A percentile compares a stretch with the other conserved stretches of the same genome.
phyloP scores from a whole-genome alignment of 2,113 vertebrate species.

The Zosterops japonicus region DNA sequence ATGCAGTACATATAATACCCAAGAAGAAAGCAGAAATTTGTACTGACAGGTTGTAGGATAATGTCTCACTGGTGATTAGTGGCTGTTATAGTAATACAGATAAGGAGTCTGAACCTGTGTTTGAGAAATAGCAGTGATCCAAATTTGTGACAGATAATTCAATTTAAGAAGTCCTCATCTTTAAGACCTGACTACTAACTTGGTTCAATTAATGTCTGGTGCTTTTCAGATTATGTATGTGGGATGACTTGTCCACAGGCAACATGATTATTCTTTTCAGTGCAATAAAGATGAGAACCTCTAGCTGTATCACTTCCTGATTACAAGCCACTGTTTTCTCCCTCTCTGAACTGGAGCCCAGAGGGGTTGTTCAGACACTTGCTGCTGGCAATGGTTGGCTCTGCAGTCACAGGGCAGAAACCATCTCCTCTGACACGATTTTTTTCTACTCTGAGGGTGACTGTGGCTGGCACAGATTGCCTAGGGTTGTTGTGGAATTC shows the following conservation, averaged over 20 bases:
- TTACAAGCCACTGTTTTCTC: background rate
- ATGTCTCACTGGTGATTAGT: background rate
- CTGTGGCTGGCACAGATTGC: background rate
- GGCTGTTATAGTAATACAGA: background rate
- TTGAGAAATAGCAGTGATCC: background rate
- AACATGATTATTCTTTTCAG: background rate
- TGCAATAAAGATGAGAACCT: background rate
- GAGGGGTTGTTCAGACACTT: background rate
- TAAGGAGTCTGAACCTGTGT: background rate
- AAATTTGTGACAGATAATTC: slow-evolving; percentile 7
- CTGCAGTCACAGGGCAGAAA: background rate
- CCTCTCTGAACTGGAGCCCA: background rate
- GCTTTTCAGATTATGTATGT: background rate
- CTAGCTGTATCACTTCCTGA: background rate
- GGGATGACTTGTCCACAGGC: background rate
- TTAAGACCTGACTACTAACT: background rate
- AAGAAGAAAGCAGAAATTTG: background rate
- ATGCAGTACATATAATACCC: background rate
- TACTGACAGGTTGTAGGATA: background rate
- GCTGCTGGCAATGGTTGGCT: background rate
- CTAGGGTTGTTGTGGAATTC: no score
- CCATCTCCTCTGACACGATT: background rate
- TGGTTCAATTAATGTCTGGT: background rate
- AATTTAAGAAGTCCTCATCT: background rate
- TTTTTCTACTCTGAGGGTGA: background rate